Conservation (phyloP, 2,113 vertebrate species). For the Pygathrix nemaeus region DNA sequence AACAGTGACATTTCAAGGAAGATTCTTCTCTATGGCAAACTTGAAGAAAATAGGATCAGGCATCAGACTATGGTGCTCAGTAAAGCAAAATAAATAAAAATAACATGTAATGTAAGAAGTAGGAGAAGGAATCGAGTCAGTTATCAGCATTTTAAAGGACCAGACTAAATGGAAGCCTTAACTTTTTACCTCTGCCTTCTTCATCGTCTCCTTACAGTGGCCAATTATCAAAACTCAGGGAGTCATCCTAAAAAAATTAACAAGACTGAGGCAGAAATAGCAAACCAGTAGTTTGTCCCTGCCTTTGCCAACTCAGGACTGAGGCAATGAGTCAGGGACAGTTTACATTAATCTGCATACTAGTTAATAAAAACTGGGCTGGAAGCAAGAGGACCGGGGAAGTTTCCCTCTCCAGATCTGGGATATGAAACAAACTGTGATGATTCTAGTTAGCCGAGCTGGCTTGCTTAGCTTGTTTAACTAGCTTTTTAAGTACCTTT, state of each 20-base stretch:
- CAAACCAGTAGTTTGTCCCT: neutral
- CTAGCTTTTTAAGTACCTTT: neutral
- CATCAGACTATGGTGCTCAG: neutral
- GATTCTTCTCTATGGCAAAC: neutral
- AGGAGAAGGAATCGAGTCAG: neutral
- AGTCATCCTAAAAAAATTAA: neutral
- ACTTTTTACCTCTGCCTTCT: neutral
- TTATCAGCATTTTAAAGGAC: neutral
- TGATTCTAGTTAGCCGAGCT: neutral
- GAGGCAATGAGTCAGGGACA: neutral
- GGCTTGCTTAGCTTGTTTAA: neutral
- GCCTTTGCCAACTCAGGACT: neutral
- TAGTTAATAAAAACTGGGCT: neutral
- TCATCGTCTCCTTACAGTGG: neutral
- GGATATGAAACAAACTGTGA: neutral
- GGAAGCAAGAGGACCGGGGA: neutral
- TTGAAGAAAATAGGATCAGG: neutral
- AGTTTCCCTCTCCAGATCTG: neutral
- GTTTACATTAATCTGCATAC: rapidly evolving
- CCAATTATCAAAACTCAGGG: neutral
- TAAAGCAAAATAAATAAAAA: neutral
- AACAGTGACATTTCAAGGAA: neutral
- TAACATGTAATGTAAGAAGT: neutral
- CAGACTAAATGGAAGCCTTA: neutral
- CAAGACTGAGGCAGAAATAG: neutral